These are phyloP conservation scores for Dermolepida albohirtum DNA, from an alignment of 2,888 invertebrate genomes.

Conservation along the genomic window DNA sequence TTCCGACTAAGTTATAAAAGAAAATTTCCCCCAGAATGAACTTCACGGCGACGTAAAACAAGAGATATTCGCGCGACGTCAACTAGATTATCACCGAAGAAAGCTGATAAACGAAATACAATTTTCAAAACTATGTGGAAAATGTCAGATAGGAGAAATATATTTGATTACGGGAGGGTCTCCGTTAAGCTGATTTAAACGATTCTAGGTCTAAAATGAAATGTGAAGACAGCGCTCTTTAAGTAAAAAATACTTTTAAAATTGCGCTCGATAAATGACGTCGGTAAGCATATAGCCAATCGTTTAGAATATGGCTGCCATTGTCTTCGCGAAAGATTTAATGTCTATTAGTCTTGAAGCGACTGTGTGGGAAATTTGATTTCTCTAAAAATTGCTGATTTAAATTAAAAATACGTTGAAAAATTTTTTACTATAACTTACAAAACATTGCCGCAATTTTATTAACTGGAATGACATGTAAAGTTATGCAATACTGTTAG, in stretches of 20 bases:
- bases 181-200: conserved; percentile 57
- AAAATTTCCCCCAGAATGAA: conserved; percentile 33
- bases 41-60: conserved; percentile 39
- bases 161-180: conserved; percentile 58
- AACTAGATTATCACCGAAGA: conserved; percentile 52
- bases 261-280: conserved; percentile 61
- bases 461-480: no score
- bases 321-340: conserved; percentile 50
- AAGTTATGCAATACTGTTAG: no score
- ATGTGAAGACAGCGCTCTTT: conserved; percentile 50
- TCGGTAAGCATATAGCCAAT: conserved; percentile 60
- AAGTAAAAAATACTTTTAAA: conserved; percentile 54
- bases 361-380: conserved; percentile 16
- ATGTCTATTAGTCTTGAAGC: conserved; percentile 20
- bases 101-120: conserved; percentile 60
- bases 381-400: neutral
- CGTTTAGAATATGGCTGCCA: conserved; percentile 60
- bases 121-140: conserved; percentile 62
- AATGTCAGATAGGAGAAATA: conserved; percentile 58
- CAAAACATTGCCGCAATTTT: no score
- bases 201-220: conserved; percentile 55
- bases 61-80: conserved; percentile 46
- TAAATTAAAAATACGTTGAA: no score
- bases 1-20: conserved; percentile 18
- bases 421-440: no score